Evolutionary conservation across 2,888 invertebrate genomes (phyloP), one percentile per base, ranked within the genome.

Genomic region (Micoletzkya japonica): DNA sequence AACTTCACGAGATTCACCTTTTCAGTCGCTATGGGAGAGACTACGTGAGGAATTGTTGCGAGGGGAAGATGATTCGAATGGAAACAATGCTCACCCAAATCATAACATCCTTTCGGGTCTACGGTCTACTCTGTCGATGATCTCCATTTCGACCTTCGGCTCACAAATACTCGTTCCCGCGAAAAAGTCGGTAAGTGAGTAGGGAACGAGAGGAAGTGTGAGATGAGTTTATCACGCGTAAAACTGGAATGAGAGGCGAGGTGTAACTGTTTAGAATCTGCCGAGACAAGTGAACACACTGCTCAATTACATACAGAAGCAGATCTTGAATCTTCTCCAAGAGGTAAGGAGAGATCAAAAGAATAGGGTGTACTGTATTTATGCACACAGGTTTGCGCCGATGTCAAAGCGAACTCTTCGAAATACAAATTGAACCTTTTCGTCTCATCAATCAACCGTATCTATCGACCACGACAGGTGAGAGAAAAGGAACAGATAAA

Each of bases 361-460:
- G 14, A 44, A 44, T 44, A 44, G 10, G 10, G 20, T 44, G 14
- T 44, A 10, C 10, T 44, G 44, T 34, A 58, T 28, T 14, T 20
- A 14, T 10, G 20, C 54, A 6, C 37, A 64, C 26, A 54, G 64
- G 37, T 64, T 10, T 50, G 50, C 14, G 30, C 67, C 14, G 67
- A 67, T 39, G 57, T 58, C 30, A 56, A 44, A 44, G 28, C 30
- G 7, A 57, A 56, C 32, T 56, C 44, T 6, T 39, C 56, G 1
- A 67, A 67, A 36, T 67, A 67, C 67, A 67, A 67, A 28, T 44
- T 67, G 44, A 24, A 24, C 20, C 57, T 67, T 32, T 67, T 67
- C 57, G n/a, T 34, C n/a, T 24, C 56, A n/a, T 67, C 67, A 14
- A 67, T 67, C 37, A 32, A 67, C 1, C 34, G 26, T 32, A 67